These are phyloP conservation scores for Conchocele bisecta DNA, from an alignment of 2,888 invertebrate genomes.

Conservation along the genomic window DNA sequence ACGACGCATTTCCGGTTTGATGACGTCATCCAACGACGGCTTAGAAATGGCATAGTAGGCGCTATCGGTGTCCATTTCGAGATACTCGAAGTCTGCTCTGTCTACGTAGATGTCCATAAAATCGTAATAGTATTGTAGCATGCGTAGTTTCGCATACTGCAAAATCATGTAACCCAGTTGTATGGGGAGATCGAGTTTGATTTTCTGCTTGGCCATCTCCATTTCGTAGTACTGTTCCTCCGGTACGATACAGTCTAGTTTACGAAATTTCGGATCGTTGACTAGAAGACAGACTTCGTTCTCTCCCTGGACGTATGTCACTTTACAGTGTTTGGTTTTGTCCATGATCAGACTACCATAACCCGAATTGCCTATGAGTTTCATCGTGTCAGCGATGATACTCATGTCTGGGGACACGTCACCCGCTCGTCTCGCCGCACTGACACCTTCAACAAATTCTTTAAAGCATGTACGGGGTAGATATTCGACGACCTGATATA, in stretches of 20 bases:
- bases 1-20: slow-evolving; percentile 9
- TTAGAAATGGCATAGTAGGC: slow-evolving; percentile 23
- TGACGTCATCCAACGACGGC: not conserved
- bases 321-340: not conserved
- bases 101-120: slow-evolving; percentile 45
- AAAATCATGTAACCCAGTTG: slow-evolving; percentile 57
- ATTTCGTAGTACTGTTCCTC: slow-evolving; percentile 6
- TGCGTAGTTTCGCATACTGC: slow-evolving; percentile 58
- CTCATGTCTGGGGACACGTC: not conserved
- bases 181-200: slow-evolving; percentile 38
- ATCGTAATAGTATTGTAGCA: slow-evolving; percentile 54
- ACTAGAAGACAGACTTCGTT: slow-evolving; percentile 1
- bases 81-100: slow-evolving; percentile 34
- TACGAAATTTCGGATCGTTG: slow-evolving; percentile 13
- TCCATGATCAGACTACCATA: slow-evolving; percentile 13
- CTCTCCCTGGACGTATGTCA: slow-evolving; percentile 4
- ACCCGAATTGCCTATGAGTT: slow-evolving; percentile 14
- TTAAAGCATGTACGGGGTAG: slow-evolving; percentile 1
- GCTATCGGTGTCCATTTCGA: slow-evolving; percentile 54
- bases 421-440: slow-evolving; percentile 4
- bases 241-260: not conserved
- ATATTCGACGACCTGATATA: slow-evolving; percentile 19
- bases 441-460: slow-evolving; percentile 6
- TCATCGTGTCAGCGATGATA: not conserved
- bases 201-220: slow-evolving; percentile 22